Percentiles rank a stretch among this genome's conserved stretches.
Evolutionary conservation across 53 echinoderm and acorn worm species (phyloP).

Genomic region (Luidia sarsii): DNA sequence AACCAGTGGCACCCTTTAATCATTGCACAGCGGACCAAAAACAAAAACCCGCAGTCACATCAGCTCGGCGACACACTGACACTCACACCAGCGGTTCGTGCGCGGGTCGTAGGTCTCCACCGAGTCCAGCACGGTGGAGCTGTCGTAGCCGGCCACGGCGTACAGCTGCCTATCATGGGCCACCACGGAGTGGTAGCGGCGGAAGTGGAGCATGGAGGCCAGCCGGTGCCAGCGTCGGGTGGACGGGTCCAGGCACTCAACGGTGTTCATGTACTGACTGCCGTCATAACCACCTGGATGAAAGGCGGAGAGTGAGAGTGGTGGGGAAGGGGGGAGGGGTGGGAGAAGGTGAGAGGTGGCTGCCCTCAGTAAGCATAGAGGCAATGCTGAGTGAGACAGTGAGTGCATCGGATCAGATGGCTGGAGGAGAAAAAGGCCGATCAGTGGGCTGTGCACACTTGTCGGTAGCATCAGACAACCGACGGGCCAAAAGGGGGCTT

Average conservation of each 20-base stretch:
- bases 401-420: too few species aligned
- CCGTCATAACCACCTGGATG: conserved; percentile 80
- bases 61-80: background rate
- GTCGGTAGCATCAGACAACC: too few species aligned
- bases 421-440: too few species aligned
- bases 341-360: too few species aligned
- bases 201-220: conserved; percentile 71
- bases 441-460: too few species aligned
- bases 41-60: too few species aligned
- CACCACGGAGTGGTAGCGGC: conserved; percentile 74
- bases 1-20: too few species aligned
- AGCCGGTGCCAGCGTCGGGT: conserved; percentile 75
- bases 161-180: conserved; percentile 72
- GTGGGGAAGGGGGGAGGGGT: background rate
- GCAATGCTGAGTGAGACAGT: too few species aligned
- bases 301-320: background rate
- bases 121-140: conserved; percentile 78
- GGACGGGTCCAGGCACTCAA: conserved; percentile 70
- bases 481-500: too few species aligned
- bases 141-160: conserved; percentile 80
- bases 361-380: too few species aligned
- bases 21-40: too few species aligned
- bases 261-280: conserved; percentile 76
- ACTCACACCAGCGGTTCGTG: conserved; percentile 88
- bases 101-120: conserved; percentile 87